Evolutionary conservation across 1,140 invertebrate species (phyloP).

Genomic region (Epicauta chinensis): DNA sequence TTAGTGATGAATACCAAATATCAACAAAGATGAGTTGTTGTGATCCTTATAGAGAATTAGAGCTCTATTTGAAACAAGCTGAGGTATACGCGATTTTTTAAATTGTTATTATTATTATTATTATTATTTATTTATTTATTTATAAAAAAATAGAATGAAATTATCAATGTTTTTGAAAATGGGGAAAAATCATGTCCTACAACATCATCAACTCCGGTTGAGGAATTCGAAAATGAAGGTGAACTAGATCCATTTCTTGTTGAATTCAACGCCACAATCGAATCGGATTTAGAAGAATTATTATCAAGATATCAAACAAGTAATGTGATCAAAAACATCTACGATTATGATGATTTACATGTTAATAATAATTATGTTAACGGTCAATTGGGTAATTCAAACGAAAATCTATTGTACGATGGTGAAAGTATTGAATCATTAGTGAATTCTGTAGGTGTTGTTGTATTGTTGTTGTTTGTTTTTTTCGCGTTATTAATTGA

Average conservation of each 20-base stretch:
- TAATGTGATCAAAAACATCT: not conserved
- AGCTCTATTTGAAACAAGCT: constrained; percentile 28
- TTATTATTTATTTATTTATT: constrained; percentile 17
- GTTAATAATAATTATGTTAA: not conserved
- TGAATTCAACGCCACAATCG: constrained; percentile 26
- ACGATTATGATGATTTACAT: not conserved
- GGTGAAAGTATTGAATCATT: not conserved
- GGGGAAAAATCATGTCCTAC: not conserved
- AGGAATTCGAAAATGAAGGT: constrained; percentile 19
- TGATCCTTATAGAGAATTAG: constrained; percentile 28
- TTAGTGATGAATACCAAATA: constrained; percentile 2
- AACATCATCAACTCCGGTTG: constrained; percentile 2
- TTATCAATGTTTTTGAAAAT: constrained; percentile 26
- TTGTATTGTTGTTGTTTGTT: too few species aligned
- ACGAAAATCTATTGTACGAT: constrained; percentile 14
- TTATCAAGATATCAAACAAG: constrained; percentile 18
- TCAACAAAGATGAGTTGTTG: constrained; percentile 21
- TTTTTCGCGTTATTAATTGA: too few species aligned
- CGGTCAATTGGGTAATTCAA: not conserved
- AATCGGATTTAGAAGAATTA: constrained; percentile 31
- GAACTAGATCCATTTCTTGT: constrained; percentile 19
- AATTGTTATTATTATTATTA: not conserved
- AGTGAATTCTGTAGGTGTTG: constrained; percentile 8
- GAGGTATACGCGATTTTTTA: constrained; percentile 17
- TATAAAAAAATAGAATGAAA: constrained; percentile 34